Evolutionary conservation across 2,888 invertebrate species (phyloP).

Genomic region (Tenthredo livida): DNA sequence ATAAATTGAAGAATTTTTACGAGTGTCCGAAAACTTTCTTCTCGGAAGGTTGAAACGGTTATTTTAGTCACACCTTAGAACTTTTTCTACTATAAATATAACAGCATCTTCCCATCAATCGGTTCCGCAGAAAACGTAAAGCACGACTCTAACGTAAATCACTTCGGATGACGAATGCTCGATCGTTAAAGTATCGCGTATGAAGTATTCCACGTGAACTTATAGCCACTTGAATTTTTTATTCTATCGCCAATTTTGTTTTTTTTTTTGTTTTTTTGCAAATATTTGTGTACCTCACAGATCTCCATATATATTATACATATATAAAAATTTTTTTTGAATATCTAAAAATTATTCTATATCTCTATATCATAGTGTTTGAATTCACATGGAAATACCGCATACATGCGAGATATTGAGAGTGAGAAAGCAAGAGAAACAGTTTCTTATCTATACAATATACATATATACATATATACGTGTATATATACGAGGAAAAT

Average conservation of each 20-base stretch:
- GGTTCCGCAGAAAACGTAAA: not conserved
- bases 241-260: too few species aligned
- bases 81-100: not conserved
- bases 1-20: too few species aligned
- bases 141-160: not conserved
- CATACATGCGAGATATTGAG: not conserved
- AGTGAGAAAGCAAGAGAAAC: not conserved
- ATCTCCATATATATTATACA: too few species aligned
- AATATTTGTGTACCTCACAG: too few species aligned
- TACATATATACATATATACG: not conserved
- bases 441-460: not conserved
- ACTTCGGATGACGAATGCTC: not conserved
- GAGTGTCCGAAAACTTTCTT: not conserved
- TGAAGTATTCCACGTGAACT: too few species aligned
- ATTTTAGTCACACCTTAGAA: not conserved
- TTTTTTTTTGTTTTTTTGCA: too few species aligned
- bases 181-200: not conserved
- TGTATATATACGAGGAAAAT: not conserved
- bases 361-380: too few species aligned
- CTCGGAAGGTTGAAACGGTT: not conserved
- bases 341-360: too few species aligned
- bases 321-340: too few species aligned
- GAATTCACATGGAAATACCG: not conserved
- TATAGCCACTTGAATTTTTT: too few species aligned
- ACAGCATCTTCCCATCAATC: not conserved